A percentile compares a stretch with the other conserved stretches of the same genome.
Conservation (phyloP, 2,888 invertebrate genomes). For the Drosophila kambysellisi region DNA sequence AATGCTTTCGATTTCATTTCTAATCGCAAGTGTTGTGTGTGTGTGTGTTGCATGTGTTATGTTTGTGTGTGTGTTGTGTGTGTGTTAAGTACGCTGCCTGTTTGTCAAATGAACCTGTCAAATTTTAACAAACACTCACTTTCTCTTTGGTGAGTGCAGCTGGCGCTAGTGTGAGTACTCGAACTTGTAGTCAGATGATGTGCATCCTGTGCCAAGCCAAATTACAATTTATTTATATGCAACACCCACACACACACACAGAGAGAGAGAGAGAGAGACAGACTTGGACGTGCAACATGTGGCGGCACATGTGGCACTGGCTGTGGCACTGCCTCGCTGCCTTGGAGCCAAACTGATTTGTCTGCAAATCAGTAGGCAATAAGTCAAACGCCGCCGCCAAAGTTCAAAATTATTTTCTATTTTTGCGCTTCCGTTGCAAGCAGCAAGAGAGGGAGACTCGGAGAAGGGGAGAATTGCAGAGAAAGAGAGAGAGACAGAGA, state of each 20-base stretch:
- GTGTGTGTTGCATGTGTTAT: neutral
- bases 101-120: constrained; percentile 82
- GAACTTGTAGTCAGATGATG: constrained; percentile 39
- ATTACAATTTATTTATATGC: constrained; percentile 82
- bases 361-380: constrained; percentile 80
- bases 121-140: constrained; percentile 81
- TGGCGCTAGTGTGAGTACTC: constrained; percentile 59
- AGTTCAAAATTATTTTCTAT: constrained; percentile 76
- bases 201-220: constrained; percentile 75
- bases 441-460: neutral
- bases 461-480: neutral
- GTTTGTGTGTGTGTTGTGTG: constrained; percentile 6
- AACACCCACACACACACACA: constrained; percentile 68
- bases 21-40: constrained; percentile 20
- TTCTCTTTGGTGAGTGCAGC: constrained; percentile 76
- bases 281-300: constrained; percentile 37
- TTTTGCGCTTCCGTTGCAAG: constrained; percentile 74
- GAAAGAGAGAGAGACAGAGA: neutral
- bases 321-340: constrained; percentile 11
- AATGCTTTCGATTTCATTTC: constrained; percentile 62
- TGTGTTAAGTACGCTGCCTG: constrained; percentile 51
- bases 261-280: constrained; percentile 9
- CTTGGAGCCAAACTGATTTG: constrained; percentile 70
- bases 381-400: constrained; percentile 79
- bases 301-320: constrained; percentile 45